Percentiles rank a stretch among this genome's conserved stretches.
Evolutionary conservation across 2,113 vertebrate genomes (phyloP).

Genomic region (Thalassarche chlororhynchos): DNA sequence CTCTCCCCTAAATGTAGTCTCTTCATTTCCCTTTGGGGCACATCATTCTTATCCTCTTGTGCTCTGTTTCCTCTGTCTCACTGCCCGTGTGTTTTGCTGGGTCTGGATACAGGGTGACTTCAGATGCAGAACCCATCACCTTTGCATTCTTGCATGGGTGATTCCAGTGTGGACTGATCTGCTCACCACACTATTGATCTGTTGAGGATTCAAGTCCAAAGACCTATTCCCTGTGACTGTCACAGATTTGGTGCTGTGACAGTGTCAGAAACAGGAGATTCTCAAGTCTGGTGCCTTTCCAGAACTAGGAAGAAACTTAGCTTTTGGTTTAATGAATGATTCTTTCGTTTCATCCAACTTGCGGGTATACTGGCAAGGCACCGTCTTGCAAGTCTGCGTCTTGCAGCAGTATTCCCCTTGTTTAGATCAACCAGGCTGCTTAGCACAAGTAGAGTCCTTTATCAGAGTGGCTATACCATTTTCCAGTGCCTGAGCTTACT

Average conservation of each 20-base stretch:
- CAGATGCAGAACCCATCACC: neutral
- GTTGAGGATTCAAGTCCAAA: neutral
- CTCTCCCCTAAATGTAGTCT: neutral
- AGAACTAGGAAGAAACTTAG: neutral
- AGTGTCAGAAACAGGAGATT: neutral
- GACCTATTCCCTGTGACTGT: neutral
- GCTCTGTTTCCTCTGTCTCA: neutral
- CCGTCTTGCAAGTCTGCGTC: neutral
- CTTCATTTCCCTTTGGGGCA: neutral
- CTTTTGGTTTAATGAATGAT: neutral
- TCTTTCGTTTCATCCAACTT: neutral
- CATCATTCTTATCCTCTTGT: neutral
- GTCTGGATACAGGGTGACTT: neutral
- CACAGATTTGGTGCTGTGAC: neutral
- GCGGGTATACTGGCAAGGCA: neutral
- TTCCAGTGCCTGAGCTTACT: neutral
- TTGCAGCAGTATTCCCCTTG: neutral
- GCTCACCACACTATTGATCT: neutral
- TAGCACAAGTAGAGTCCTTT: neutral
- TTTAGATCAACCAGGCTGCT: neutral
- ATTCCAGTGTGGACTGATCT: neutral
- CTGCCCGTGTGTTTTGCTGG: neutral
- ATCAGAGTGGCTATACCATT: neutral
- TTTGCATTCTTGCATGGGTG: neutral
- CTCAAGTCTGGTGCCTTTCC: neutral